phyloP scores from a whole-genome alignment of 2,888 invertebrate species.

The Noctua pronuba region DNA sequence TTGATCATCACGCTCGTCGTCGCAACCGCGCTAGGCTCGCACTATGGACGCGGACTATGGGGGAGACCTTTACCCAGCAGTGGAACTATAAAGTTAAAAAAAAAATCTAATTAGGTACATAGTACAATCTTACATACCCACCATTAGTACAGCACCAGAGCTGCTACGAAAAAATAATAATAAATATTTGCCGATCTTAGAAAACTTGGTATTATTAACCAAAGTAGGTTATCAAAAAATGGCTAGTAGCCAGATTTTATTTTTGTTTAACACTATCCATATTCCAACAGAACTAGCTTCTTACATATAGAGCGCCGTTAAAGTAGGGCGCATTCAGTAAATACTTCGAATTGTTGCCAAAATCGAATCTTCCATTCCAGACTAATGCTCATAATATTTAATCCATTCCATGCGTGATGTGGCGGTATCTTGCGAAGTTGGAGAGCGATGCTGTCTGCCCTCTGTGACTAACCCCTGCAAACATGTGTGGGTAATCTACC shows the following conservation, averaged over 20 bases:
- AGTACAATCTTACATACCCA: not conserved
- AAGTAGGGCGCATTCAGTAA: conserved; percentile 35
- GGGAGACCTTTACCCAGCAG: not conserved
- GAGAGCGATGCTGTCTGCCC: not conserved
- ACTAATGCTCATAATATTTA: not conserved
- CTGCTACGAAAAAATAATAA: not conserved
- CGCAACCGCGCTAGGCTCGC: too few relatives aligned
- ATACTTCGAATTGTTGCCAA: conserved; percentile 47
- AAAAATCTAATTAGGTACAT: not conserved
- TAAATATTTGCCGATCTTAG: not conserved
- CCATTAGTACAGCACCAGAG: not conserved
- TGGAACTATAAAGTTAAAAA: not conserved
- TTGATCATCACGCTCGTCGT: too few relatives aligned
- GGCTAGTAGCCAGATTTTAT: conserved; percentile 31
- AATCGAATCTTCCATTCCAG: conserved; percentile 31
- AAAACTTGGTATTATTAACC: not conserved
- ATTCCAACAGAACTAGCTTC: conserved; percentile 22
- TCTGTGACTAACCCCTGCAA: not conserved
- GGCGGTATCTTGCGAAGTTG: not conserved
- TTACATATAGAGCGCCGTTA: conserved; percentile 2
- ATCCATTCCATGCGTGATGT: conserved; percentile 5
- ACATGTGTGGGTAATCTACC: not conserved
- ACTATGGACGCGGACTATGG: not conserved
- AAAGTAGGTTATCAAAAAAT: conserved; percentile 27
- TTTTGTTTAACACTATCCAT: conserved; percentile 15